Conservation (phyloP, 2,888 invertebrate species). For the Galeruca laticollis region DNA sequence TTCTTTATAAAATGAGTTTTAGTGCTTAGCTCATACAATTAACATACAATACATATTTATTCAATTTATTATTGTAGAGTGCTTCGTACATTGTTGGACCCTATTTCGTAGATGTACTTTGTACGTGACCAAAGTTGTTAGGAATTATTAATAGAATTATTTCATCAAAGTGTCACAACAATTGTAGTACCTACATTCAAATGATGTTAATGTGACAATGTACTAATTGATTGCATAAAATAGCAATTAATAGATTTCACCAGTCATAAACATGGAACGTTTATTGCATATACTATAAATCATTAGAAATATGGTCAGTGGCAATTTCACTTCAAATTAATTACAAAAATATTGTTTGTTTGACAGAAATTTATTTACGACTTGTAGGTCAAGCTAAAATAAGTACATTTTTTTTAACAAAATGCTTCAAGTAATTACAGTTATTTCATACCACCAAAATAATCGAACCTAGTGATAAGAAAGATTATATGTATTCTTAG, state of each 20-base stretch:
- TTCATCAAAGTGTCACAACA: constrained; percentile 5
- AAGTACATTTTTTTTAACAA: no score
- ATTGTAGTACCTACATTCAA: not conserved
- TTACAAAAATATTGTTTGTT: no score
- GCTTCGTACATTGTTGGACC: not conserved
- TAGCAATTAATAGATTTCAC: constrained; percentile 11
- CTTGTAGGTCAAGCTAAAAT: no score
- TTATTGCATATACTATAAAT: not conserved
- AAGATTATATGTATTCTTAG: no score
- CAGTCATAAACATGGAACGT: not conserved
- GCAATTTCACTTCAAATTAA: no score
- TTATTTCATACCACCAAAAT: no score
- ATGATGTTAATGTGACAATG: not conserved
- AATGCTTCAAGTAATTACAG: no score
- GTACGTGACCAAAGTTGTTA: constrained; percentile 5
- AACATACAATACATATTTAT: not conserved
- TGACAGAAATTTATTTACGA: no score
- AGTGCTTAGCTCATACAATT: no score
- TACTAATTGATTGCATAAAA: constrained; percentile 18
- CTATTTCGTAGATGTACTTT: constrained; percentile 13
- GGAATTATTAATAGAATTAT: not conserved
- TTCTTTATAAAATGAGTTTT: no score
- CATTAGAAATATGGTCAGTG: not conserved
- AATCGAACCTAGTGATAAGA: no score
- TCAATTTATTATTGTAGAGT: not conserved